Evolutionary conservation across 2,888 invertebrate species (phyloP).

Genomic region (Cylindroiulus punctatus): DNA sequence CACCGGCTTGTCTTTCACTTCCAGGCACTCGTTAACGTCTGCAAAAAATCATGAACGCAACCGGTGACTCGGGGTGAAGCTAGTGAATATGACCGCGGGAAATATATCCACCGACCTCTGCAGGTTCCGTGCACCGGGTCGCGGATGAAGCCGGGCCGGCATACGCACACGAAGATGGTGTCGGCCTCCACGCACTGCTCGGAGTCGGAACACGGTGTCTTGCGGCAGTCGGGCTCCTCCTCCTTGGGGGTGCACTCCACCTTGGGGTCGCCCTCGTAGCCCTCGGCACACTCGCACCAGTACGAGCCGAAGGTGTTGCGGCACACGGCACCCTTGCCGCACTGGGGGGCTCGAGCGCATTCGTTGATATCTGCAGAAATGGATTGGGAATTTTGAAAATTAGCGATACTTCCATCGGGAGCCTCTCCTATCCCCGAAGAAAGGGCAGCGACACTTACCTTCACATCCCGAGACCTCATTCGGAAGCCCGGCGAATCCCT

Average conservation of each 20-base stretch:
- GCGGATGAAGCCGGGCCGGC: constrained; percentile 86
- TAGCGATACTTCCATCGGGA: background rate
- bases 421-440: background rate
- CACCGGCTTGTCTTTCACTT: constrained; percentile 75
- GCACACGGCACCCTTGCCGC: constrained; percentile 85
- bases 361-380: constrained; percentile 83
- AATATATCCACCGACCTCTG: constrained; percentile 59
- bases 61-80: background rate
- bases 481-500: constrained; percentile 77
- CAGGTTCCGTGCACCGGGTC: constrained; percentile 60
- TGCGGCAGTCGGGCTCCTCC: constrained; percentile 54
- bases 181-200: constrained; percentile 86
- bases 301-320: constrained; percentile 87
- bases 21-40: constrained; percentile 86
- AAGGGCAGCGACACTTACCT: constrained; percentile 62
- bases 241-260: constrained; percentile 60
- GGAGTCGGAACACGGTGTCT: constrained; percentile 52
- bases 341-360: constrained; percentile 76
- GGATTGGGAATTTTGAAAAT: background rate
- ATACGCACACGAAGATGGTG: constrained; percentile 86
- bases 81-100: background rate
- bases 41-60: background rate
- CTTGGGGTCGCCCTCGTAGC: constrained; percentile 65
- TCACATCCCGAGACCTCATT: constrained; percentile 70
- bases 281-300: constrained; percentile 86